A percentile compares a stretch with the other conserved stretches of the same genome.
These are phyloP conservation scores for Villa cingulata DNA, from an alignment of 2,888 invertebrate species.

Conservation along the genomic window DNA sequence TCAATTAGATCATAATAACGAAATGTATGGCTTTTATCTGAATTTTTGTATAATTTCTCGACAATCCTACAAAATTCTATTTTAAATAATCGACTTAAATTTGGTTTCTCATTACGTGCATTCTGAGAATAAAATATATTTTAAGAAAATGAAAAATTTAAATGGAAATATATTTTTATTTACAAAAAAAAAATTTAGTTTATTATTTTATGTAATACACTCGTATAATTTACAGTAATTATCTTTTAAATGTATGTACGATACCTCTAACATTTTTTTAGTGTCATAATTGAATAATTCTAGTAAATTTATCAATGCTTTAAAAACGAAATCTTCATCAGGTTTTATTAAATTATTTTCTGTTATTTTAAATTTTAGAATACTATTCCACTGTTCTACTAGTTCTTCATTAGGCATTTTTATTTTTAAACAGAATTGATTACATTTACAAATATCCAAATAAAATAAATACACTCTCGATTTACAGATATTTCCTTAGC, in stretches of 20 bases:
- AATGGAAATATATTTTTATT: too few species aligned
- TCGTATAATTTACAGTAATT: too few species aligned
- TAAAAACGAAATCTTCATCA: slow-evolving; percentile 4
- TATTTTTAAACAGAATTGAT: not conserved
- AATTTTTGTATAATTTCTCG: slow-evolving; percentile 6
- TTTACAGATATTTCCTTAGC: too few species aligned
- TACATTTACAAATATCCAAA: not conserved
- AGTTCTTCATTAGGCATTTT: slow-evolving; percentile 6
- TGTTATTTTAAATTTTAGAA: slow-evolving; percentile 5
- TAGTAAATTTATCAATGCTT: slow-evolving; percentile 5
- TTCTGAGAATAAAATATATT: not conserved
- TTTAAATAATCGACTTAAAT: not conserved
- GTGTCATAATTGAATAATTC: slow-evolving; percentile 3
- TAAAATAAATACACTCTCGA: too few species aligned
- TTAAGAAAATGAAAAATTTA: too few species aligned
- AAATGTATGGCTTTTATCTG: not conserved
- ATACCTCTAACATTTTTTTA: not conserved
- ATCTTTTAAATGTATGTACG: too few species aligned
- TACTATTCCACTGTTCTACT: slow-evolving; percentile 6
- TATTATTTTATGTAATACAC: too few species aligned
- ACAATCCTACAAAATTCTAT: slow-evolving; percentile 2
- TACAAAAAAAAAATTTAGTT: too few species aligned
- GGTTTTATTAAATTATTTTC: slow-evolving; percentile 6
- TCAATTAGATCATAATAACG: not conserved
- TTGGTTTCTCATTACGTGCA: not conserved